Evolutionary conservation across 2,888 invertebrate species (phyloP).

Genomic region (Calliphora vomitoria): DNA sequence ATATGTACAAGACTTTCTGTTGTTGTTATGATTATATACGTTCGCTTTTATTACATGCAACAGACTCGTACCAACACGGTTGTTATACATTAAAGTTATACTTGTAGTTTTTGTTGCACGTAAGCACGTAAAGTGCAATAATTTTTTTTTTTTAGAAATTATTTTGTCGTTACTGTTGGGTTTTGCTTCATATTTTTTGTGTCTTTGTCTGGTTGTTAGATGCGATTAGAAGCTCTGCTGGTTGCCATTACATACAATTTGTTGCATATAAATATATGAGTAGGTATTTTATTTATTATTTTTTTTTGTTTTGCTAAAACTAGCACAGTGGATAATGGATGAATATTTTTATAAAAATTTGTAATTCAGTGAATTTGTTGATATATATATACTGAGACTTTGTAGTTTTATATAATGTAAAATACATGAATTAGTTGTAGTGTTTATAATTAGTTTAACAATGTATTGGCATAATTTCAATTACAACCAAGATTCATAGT

Average conservation of each 20-base stretch:
- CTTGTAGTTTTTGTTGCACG: slow-evolving; percentile 11
- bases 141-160: slow-evolving; percentile 25
- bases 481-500: neutral
- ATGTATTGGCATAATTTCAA: neutral
- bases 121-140: slow-evolving; percentile 46
- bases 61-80: slow-evolving; percentile 16
- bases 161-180: slow-evolving; percentile 19
- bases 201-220: slow-evolving; percentile 20
- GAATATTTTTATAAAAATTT: slow-evolving; percentile 3
- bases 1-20: neutral
- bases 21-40: slow-evolving; percentile 22
- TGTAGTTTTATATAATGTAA: neutral
- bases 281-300: neutral
- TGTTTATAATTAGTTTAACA: slow-evolving; percentile 8
- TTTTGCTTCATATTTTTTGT: slow-evolving; percentile 21
- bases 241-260: neutral
- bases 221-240: slow-evolving; percentile 14
- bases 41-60: slow-evolving; percentile 33
- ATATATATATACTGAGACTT: neutral
- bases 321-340: slow-evolving; percentile 30
- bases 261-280: neutral
- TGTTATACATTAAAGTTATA: slow-evolving; percentile 5
- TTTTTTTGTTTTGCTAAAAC: neutral
- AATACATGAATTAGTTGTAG: neutral
- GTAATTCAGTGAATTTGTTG: slow-evolving; percentile 1